Evolutionary conservation across 2,797 vertebrate species (phyloP).

Genomic region (Karalla daura): DNA sequence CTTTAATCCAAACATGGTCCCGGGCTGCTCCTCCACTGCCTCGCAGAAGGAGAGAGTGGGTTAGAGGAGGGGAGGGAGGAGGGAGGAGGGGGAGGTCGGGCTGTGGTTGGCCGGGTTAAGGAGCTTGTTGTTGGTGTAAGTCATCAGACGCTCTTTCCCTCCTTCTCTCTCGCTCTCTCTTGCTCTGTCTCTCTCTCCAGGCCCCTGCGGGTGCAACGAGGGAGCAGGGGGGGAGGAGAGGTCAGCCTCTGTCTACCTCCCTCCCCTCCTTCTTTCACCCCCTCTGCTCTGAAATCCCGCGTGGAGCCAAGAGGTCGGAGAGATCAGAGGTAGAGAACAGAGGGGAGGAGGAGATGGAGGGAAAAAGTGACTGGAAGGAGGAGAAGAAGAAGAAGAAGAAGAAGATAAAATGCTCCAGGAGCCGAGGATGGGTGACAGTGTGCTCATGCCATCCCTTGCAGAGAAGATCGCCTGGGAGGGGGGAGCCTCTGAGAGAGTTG

Average conservation of each 20-base stretch:
- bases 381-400: conserved; percentile 11
- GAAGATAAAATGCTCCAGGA: conserved; percentile 48
- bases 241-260: conserved; percentile 63
- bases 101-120: conserved; percentile 53
- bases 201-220: conserved; percentile 37
- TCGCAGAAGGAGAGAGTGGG: conserved; percentile 28
- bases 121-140: conserved; percentile 67
- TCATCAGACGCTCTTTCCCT: conserved; percentile 70
- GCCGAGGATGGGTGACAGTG: conserved; percentile 61
- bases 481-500: conserved; percentile 64
- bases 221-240: conserved; percentile 56
- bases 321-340: conserved; percentile 17
- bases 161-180: conserved; percentile 22
- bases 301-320: conserved; percentile 26
- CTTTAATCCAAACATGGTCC: conserved; percentile 93
- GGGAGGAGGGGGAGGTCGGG: conserved; percentile 15
- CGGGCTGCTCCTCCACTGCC: conserved; percentile 32
- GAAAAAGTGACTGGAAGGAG: conserved; percentile 17
- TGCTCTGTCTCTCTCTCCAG: conserved; percentile 27
- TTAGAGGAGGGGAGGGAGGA: conserved; percentile 10
- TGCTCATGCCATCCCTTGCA: conserved; percentile 71
- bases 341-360: neutral
- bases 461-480: conserved; percentile 55
- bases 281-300: conserved; percentile 45
- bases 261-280: conserved; percentile 49